A percentile compares a stretch with the other conserved stretches of the same genome.
Evolutionary conservation across 2,113 vertebrate genomes (phyloP).

Genomic region (Motacilla alba): DNA sequence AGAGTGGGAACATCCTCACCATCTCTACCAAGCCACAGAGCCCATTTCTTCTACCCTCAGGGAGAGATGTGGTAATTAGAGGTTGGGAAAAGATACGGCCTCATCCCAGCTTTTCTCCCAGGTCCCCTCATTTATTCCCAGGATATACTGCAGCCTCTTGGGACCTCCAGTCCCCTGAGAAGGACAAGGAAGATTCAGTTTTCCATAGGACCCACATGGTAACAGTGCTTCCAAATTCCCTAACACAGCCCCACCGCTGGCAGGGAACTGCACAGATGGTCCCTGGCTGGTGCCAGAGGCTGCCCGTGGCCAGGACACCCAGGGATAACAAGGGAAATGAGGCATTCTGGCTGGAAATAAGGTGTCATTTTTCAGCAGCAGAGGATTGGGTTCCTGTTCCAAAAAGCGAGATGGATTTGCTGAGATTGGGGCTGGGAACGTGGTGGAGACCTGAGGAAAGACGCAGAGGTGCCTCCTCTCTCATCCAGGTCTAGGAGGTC

Average conservation of each 20-base stretch:
- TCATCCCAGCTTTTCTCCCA: background rate
- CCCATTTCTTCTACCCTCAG: background rate
- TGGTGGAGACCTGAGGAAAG: background rate
- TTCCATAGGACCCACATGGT: background rate
- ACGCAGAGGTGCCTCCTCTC: accelerated
- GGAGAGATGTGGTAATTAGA: background rate
- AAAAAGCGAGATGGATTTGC: background rate
- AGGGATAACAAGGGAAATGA: constrained; percentile 34
- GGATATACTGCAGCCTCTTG: background rate
- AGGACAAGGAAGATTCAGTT: background rate
- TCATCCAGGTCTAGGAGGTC: background rate
- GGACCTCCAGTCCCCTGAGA: background rate
- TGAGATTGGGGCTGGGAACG: accelerated
- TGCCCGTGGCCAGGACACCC: constrained; percentile 32
- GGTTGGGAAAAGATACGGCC: background rate
- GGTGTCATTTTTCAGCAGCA: constrained; percentile 6
- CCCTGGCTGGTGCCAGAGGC: background rate
- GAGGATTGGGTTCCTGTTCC: background rate
- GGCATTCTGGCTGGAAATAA: constrained; percentile 24
- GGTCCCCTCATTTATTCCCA: background rate
- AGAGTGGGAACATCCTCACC: background rate
- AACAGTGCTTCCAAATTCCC: background rate
- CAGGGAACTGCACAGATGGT: constrained; percentile 1
- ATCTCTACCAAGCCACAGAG: background rate
- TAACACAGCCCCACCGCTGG: accelerated